Conservation (phyloP, 2,797 vertebrate genomes). For the Sylvia borin region DNA sequence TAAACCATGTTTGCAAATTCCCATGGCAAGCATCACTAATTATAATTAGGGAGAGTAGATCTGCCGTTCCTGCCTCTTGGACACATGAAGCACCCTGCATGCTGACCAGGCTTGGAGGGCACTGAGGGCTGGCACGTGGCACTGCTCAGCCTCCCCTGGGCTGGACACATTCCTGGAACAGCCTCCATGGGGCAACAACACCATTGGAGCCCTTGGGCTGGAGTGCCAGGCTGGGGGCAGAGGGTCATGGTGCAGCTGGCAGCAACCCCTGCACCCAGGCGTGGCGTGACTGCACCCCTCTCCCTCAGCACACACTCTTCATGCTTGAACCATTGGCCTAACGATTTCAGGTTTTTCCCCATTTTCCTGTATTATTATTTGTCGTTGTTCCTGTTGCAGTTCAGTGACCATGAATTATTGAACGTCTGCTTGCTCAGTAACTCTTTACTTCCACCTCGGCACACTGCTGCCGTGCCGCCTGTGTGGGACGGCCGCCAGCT, state of each 20-base stretch:
- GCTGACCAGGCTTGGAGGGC: background rate
- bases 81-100: background rate
- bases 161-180: background rate
- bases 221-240: background rate
- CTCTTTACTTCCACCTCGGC: slow-evolving; percentile 51
- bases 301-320: background rate
- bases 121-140: background rate
- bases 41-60: slow-evolving; percentile 50
- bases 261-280: background rate
- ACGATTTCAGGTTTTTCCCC: slow-evolving; percentile 43
- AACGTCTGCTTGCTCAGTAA: slow-evolving; percentile 49
- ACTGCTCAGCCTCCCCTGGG: background rate
- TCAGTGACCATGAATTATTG: slow-evolving; percentile 66
- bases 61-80: slow-evolving; percentile 4
- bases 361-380: slow-evolving; percentile 62
- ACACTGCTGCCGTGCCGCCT: background rate
- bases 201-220: rapidly evolving
- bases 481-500: background rate
- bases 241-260: background rate
- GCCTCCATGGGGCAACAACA: rapidly evolving
- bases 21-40: slow-evolving; percentile 53
- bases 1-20: slow-evolving; percentile 63
- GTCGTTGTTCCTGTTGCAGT: slow-evolving; percentile 44
- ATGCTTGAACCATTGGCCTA: slow-evolving; percentile 46
- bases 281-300: background rate